phyloP scores from a whole-genome alignment of 2,888 invertebrate species.

The Meghimatium bilineatum region DNA sequence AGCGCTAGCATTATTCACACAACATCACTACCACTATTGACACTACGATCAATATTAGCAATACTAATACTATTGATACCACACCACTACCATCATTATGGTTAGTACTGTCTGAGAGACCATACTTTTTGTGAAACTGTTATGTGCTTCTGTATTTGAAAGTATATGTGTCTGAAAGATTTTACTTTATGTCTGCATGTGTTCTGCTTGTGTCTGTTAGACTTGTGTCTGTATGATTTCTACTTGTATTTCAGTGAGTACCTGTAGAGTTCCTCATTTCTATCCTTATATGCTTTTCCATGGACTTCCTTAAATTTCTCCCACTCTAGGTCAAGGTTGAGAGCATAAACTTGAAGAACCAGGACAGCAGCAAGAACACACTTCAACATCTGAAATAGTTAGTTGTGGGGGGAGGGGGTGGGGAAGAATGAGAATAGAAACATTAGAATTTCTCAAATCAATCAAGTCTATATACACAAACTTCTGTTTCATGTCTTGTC shows the following conservation, averaged over 20 bases:
- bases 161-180: background rate
- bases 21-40: no score
- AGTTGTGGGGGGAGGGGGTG: background rate
- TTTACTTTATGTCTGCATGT: background rate
- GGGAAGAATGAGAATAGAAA: no score
- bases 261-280: constrained; percentile 45
- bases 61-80: no score
- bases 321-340: constrained; percentile 48
- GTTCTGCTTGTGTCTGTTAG: background rate
- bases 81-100: no score
- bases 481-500: no score
- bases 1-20: no score
- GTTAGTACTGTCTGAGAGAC: no score
- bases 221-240: background rate
- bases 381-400: background rate
- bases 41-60: no score
- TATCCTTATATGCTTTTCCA: constrained; percentile 44
- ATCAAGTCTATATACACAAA: no score
- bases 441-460: no score
- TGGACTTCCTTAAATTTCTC: constrained; percentile 38
- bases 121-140: no score
- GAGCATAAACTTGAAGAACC: constrained; percentile 15
- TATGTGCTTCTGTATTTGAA: background rate
- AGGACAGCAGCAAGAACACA: background rate
- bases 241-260: background rate